Evolutionary conservation across 92 coral and sea anemone genomes (phyloP), one percentile per base, ranked within the genome.

Genomic region (Epizoanthus scotinus): DNA sequence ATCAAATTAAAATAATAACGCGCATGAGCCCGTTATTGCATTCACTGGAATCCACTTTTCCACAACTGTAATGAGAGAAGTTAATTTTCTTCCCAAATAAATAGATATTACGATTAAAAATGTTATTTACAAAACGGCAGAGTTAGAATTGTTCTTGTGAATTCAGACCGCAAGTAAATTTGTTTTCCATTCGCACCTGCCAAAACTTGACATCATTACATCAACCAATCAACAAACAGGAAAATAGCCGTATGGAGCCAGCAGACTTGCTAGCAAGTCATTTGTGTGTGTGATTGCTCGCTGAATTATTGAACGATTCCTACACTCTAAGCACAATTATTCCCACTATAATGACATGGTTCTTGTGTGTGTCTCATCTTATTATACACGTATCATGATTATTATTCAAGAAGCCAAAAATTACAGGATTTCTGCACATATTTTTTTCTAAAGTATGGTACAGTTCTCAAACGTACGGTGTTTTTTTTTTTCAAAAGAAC

Each of bases 161-260:
- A 53, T 71, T 71, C 77, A 71, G 63, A 25, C 78, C 78, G 47
- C 59, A 53, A 53, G 62, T 71, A 7, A 28, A 24, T 71, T 49
- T 71, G 63, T 53, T 53, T 13, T 25, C 49, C 12, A 14, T 44
- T 69, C 25, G 63, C 78, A 71, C 78, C 78, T 71, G 78, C 63
- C 55, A 29, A n/a, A 22, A 71, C 52, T 44, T 47, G 12, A 25
- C 54, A 22, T 18, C 18, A 38, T 24, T n/a, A 71, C 29, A 28
- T 24, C 26, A 71, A 19, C 53, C 40, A 60, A 25, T 60, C 44
- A 19, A 71, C 47, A 71, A 34, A 42, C 63, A 71, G 78, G 63
- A 26, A 60, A 49, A 50, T 71, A 52, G 52, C 52, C 15, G 10
- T 44, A 44, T 44, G 52, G 8, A 44, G 52, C 15, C 12, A 8